A percentile compares a stretch with the other conserved stretches of the same genome.
These are phyloP conservation scores for Actinostola sp. DNA, from an alignment of 92 coral and sea anemone species.

Conservation along the genomic window DNA sequence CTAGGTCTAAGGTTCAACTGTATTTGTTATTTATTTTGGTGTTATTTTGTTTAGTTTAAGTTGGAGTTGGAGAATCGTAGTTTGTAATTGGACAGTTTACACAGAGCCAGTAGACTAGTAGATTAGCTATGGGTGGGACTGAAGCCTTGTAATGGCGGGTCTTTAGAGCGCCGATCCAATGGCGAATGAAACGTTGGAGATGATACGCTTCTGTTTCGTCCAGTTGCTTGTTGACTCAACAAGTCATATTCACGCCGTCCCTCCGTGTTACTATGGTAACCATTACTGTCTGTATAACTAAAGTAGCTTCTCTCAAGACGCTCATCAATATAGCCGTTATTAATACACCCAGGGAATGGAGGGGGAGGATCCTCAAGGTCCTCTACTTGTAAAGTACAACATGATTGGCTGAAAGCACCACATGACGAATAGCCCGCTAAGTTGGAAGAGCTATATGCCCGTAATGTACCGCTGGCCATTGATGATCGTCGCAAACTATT, in stretches of 20 bases:
- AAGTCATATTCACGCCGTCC: neutral
- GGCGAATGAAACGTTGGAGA: constrained; percentile 6
- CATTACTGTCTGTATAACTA: neutral
- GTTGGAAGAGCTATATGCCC: neutral
- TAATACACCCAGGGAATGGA: constrained; percentile 63
- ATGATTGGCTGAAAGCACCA: constrained; percentile 6
- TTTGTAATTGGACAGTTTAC: too few relatives aligned
- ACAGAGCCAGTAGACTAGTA: too few relatives aligned
- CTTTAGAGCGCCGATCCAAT: neutral
- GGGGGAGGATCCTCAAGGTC: constrained; percentile 69
- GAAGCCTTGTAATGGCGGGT: too few relatives aligned
- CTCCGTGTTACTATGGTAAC: constrained; percentile 18
- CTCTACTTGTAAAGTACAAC: constrained; percentile 23
- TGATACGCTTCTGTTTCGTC: constrained; percentile 13
- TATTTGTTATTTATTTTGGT: too few relatives aligned
- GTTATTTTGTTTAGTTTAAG: too few relatives aligned
- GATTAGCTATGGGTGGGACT: too few relatives aligned
- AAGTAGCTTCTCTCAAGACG: neutral
- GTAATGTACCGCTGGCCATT: constrained; percentile 23
- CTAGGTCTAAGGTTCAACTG: too few relatives aligned
- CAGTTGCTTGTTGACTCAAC: neutral
- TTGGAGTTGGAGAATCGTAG: too few relatives aligned
- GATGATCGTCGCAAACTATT: constrained; percentile 22
- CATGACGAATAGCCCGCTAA: constrained; percentile 13
- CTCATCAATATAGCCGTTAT: constrained; percentile 1